These are phyloP conservation scores for Drosophila differens DNA, from an alignment of 2,888 invertebrate species.

Conservation along the genomic window DNA sequence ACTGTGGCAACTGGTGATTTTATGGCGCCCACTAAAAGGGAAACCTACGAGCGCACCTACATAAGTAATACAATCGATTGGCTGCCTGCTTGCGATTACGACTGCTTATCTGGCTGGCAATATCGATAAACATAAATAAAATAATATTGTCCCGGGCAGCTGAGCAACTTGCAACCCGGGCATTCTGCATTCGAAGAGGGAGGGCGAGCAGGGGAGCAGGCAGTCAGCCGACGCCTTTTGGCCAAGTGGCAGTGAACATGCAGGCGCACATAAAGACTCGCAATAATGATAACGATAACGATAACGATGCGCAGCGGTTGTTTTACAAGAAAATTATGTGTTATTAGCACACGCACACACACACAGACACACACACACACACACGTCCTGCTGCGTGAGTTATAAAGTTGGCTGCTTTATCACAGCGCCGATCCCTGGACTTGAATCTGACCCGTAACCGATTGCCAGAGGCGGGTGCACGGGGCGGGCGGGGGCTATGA, in stretches of 20 bases:
- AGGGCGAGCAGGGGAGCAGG: background rate
- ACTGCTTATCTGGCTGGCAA: conserved; percentile 70
- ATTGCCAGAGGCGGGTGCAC: background rate
- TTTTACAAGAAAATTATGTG: conserved; percentile 81
- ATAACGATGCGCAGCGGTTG: conserved; percentile 82
- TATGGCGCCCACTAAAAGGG: conserved; percentile 68
- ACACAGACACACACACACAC: background rate
- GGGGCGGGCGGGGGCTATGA: background rate
- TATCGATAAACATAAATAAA: conserved; percentile 81
- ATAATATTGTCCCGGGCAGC: conserved; percentile 69
- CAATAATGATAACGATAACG: conserved; percentile 78
- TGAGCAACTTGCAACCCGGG: conserved; percentile 29
- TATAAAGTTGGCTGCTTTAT: conserved; percentile 80
- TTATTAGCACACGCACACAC: conserved; percentile 71
- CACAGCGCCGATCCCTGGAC: conserved; percentile 44
- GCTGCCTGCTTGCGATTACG: conserved; percentile 29
- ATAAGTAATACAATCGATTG: conserved; percentile 44
- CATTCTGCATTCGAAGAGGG: background rate
- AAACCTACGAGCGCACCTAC: conserved; percentile 72
- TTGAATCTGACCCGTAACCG: conserved; percentile 13
- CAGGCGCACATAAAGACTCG: conserved; percentile 77
- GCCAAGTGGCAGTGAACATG: conserved; percentile 69
- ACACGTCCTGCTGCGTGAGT: conserved; percentile 70
- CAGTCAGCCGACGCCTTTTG: conserved; percentile 27
- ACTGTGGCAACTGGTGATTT: conserved; percentile 52